phyloP scores from a whole-genome alignment of 2,888 invertebrate species.

The Asteroscopus sphinx region DNA sequence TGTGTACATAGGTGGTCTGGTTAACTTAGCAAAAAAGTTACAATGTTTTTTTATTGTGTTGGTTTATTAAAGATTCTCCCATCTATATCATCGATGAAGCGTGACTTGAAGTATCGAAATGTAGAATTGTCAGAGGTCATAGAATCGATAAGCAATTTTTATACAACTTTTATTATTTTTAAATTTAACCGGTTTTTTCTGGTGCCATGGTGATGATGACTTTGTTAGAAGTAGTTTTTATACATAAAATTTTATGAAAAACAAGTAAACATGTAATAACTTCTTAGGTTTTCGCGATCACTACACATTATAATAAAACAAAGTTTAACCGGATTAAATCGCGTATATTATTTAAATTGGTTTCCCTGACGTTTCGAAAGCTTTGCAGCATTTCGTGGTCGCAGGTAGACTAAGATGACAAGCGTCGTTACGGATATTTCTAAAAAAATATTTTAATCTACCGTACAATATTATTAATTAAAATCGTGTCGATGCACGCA shows the following conservation, averaged over 20 bases:
- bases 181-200: constrained; percentile 31
- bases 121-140: constrained; percentile 39
- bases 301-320: too few species aligned
- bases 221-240: constrained; percentile 13
- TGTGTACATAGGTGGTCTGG: constrained; percentile 61
- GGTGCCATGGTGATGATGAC: constrained; percentile 18
- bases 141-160: constrained; percentile 33
- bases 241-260: constrained; percentile 8
- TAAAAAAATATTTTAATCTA: too few species aligned
- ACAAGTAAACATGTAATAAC: too few species aligned
- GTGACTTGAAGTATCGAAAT: constrained; percentile 11
- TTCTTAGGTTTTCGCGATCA: too few species aligned
- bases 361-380: too few species aligned
- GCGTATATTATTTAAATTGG: too few species aligned
- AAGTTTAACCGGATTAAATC: too few species aligned
- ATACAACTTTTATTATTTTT: constrained; percentile 28
- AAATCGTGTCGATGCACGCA: too few species aligned
- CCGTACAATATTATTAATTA: too few species aligned
- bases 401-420: too few species aligned
- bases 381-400: too few species aligned
- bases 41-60: constrained; percentile 29
- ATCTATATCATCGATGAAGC: constrained; percentile 3
- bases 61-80: constrained; percentile 19
- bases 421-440: too few species aligned
- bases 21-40: constrained; percentile 65